Evolutionary conservation across 2,797 vertebrate species (phyloP), one percentile per base, ranked within the genome.

Genomic region (Gallinago stenura): DNA sequence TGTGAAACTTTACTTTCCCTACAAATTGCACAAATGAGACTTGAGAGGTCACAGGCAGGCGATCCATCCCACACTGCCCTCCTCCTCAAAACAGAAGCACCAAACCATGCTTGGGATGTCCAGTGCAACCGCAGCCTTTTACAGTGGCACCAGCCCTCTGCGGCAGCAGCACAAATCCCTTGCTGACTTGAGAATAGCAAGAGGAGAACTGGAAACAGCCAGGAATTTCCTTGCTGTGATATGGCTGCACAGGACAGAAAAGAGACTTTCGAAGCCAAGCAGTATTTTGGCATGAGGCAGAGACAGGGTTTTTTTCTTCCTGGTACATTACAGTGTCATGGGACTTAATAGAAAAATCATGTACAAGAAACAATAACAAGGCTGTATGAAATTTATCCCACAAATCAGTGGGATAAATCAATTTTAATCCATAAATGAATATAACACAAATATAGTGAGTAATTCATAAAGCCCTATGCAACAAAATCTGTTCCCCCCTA

Each of bases 61-160:
- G 1, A 10, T 33, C 4, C 4, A 30, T 56, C 56, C 82, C 1
- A 0, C 57, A 45, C 54, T 35, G 14, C 53, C 1, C 12, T 62
- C n/a, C 41, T 79, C 60, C 57, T 80, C 16, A 4, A n/a, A 87
- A 79, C 48, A 78, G 77, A 33, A 90, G 81, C 75, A 31, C 46
- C 2, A 24, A 89, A 60, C 3, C 28, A 7, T 0, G 0, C 48
- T 70, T 10, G 0, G 8, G 7, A 37, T 26, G n/a, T 45, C 19
- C 64, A 43, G 5, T 0, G 6, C 37, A 78, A 35, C 73, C 1
- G 0, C 53, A 85, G 57, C 28, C 35, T 64, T 48, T 14, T 16
- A 45, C 3, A 5, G 53, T 22, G 22, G 31, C 75, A 78, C 28
- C 60, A 69, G 79, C 31, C 22, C 6, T 6, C 43, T 41, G 39